Conservation (phyloP, 2,888 invertebrate genomes). For the Microplitis deprimator region DNA sequence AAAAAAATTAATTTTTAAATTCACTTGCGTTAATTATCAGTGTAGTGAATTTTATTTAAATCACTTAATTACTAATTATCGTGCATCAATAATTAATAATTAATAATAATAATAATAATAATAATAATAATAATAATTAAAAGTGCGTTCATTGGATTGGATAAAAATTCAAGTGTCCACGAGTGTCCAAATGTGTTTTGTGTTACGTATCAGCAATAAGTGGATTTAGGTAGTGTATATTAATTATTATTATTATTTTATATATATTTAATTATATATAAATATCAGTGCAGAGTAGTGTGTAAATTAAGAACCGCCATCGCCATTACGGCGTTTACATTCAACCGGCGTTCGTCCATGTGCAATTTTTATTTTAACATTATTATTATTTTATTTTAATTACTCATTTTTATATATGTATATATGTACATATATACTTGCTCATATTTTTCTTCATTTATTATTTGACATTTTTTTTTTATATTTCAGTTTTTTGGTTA, state of each 20-base stretch:
- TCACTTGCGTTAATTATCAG: too few species aligned
- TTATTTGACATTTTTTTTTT: neutral
- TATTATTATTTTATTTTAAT: neutral
- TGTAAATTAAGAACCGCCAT: slow-evolving; percentile 20
- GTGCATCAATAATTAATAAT: too few species aligned
- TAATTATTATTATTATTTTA: neutral
- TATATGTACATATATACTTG: neutral
- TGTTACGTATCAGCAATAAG: slow-evolving; percentile 47
- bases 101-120: too few species aligned
- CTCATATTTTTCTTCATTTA: neutral
- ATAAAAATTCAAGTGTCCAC: neutral
- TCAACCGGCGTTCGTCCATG: slow-evolving; percentile 37
- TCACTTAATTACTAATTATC: too few species aligned
- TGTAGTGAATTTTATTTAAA: too few species aligned
- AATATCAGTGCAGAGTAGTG: neutral
- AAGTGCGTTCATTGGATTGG: too few species aligned
- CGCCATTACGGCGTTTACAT: slow-evolving; percentile 45
- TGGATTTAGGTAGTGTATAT: slow-evolving; percentile 62
- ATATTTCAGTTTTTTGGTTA: neutral
- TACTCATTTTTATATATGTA: neutral
- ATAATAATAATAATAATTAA: too few species aligned
- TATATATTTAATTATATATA: neutral
- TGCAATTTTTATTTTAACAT: neutral
- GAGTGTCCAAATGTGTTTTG: slow-evolving; percentile 59
- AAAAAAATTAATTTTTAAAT: too few species aligned